Percentiles rank a stretch among this genome's conserved stretches.
Conservation (phyloP, 1,140 invertebrate genomes). For the Globodera rostochiensis region DNA sequence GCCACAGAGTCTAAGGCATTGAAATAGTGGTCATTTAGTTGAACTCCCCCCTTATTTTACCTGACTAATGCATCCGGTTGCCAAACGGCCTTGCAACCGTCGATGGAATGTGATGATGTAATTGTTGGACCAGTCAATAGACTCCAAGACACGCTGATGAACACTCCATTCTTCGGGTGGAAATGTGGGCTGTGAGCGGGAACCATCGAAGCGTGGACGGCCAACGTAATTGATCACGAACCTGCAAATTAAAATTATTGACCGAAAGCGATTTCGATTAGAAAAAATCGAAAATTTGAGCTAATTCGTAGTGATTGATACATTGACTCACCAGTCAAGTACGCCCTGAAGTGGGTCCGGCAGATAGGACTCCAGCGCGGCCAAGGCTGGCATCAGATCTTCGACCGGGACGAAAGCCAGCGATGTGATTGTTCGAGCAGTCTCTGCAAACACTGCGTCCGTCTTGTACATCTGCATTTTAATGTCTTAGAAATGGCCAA, state of each 20-base stretch:
- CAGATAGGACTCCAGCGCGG: slow-evolving; percentile 16
- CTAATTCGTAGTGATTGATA: not conserved
- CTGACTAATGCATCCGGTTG: not conserved
- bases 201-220: slow-evolving; percentile 21
- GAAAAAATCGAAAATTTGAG: not conserved
- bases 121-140: slow-evolving; percentile 7
- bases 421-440: slow-evolving; percentile 14
- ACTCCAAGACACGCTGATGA: slow-evolving; percentile 10
- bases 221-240: slow-evolving; percentile 22
- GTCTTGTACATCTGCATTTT: slow-evolving; percentile 17
- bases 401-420: slow-evolving; percentile 14
- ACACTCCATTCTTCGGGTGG: slow-evolving; percentile 24
- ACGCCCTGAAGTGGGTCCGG: slow-evolving; percentile 9
- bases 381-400: slow-evolving; percentile 11
- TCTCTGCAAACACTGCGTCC: slow-evolving; percentile 19
- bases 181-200: slow-evolving; percentile 13
- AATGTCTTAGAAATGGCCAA: not conserved
- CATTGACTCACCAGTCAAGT: slow-evolving; percentile 17
- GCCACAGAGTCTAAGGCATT: not conserved
- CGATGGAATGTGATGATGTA: slow-evolving; percentile 8
- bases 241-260: slow-evolving; percentile 2
- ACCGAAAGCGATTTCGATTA: not conserved
- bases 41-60: not conserved
- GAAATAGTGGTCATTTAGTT: no score
- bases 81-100: slow-evolving; percentile 4